These are phyloP conservation scores for Loxodonta africana DNA, from an alignment of 2,113 vertebrate species.

Conservation along the genomic window DNA sequence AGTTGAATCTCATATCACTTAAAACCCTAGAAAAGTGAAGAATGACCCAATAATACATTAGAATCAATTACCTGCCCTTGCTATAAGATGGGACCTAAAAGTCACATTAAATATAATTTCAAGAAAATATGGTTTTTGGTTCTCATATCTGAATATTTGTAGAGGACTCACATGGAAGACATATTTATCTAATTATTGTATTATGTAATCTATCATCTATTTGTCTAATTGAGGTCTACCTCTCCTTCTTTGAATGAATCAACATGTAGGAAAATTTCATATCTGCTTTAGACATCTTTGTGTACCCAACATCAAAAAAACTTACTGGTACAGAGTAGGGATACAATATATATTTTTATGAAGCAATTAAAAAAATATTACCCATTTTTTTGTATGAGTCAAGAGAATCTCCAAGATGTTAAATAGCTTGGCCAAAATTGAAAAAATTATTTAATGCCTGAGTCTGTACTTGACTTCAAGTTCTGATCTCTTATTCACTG, in stretches of 20 bases:
- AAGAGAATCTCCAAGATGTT: not conserved
- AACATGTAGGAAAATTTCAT: not conserved
- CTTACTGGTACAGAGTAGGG: not conserved
- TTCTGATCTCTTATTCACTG: not conserved
- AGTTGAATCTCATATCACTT: not conserved
- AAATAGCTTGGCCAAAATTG: not conserved
- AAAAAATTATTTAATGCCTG: not conserved
- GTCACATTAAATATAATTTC: constrained; percentile 25
- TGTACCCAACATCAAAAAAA: not conserved
- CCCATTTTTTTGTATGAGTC: not conserved
- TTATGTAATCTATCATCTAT: not conserved
- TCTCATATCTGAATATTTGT: not conserved
- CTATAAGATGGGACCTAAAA: not conserved
- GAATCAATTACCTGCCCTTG: not conserved
- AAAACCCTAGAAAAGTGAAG: not conserved
- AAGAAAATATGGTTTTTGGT: not conserved
- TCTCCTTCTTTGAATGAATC: not conserved
- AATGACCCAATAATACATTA: not conserved
- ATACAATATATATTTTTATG: not conserved
- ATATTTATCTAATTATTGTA: too few relatives aligned
- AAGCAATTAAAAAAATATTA: not conserved
- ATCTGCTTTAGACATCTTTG: not conserved
- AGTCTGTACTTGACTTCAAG: not conserved
- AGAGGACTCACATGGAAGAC: not conserved
- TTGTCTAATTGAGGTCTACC: not conserved